Evolutionary conservation across 2,113 vertebrate genomes (phyloP), one percentile per base, ranked within the genome.

Genomic region (Abramis brama): DNA sequence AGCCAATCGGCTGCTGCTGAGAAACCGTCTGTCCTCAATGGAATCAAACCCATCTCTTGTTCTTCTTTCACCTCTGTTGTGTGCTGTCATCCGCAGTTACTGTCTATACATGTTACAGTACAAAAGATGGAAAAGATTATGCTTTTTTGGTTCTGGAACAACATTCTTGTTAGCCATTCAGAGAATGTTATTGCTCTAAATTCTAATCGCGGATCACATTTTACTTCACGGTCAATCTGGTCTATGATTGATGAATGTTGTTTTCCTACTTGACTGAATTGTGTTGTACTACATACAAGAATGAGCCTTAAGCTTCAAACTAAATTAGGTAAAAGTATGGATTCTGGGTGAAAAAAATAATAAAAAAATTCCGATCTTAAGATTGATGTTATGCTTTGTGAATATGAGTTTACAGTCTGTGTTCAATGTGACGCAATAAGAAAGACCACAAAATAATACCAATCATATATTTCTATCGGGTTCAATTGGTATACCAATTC

Each of bases 1-100:
- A 88, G 88, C 88, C 91, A 87, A 89, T 86, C 85, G 89, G 82
- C 85, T 87, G 86, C 83, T 88, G 82, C 89, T 89, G 82, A 71
- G 89, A 86, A 75, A 81, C 89, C 90, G 88, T 87, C 87, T 91
- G 91, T 90, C 82, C 76, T 85, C 85, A 9, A 36, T 86, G 81
- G 87, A 87, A 45, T 52, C 17, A 55, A 85, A 36, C 59, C 80
- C 43, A 21, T 82, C 64, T 55, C 79, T 86, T 50, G 30, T 66
- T 39, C 27, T 78, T 85, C 47, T n/a, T 59, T 80, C 57, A 62
- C 52, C 55, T 60, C 36, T 80, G 47, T 30, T 62, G 1, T 71
- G 30, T 25, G 33, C 6, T n/a, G 9, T 30, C 71, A 75, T 33
- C 27, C 10, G 4, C 21, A 73, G 70, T 43, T 50, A 81, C 43